Evolutionary conservation across 2,888 invertebrate species (phyloP), one percentile per base, ranked within the genome.

Genomic region (Sisyra terminalis): DNA sequence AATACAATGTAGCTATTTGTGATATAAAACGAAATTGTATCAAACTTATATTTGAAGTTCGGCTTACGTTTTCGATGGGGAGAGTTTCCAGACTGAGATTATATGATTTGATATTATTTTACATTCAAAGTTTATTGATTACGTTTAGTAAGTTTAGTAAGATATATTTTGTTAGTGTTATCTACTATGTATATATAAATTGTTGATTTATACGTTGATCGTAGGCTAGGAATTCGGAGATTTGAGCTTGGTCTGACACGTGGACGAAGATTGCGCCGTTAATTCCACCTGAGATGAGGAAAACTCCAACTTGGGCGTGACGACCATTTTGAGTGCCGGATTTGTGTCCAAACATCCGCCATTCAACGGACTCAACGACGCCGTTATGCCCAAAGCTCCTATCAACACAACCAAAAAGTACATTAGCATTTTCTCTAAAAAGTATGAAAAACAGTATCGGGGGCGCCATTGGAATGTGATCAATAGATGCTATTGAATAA

Each of bases 341-440:
- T 74, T 75, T 59, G 73, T 67, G 51, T 75, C 75, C 46, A 75
- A 66, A 48, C 66, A 66, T 48, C 67, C 65, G 45, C 78, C 77
- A 58, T 75, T 77, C 24, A 24, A 24, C 44, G 77, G 76, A 49
- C 75, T 71, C 47, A 79, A 65, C 47, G 73, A 73, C 47, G 76
- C 70, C 45, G 76, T 69, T 52, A 78, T 63, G 54, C 76, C 76
- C 59, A 72, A 65, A 45, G 52, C 13, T 45, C 67, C 67, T 30
- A 67, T 66, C 64, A 67, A 67, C 57, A 68, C 54, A 55, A 43
- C 24, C 24, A 48, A 48, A 43, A 35, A 34, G 44, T 44, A 39
- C 34, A 44, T 29, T 45, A 18, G 31, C 14, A 43, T 16, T 44
- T 29, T 9, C 13, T 13, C 8, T 44, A 11, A 15, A 17, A 34